Percentiles rank a stretch among this genome's conserved stretches.
These are phyloP conservation scores for Nephila pilipes DNA, from an alignment of 1,140 invertebrate species.

Conservation along the genomic window DNA sequence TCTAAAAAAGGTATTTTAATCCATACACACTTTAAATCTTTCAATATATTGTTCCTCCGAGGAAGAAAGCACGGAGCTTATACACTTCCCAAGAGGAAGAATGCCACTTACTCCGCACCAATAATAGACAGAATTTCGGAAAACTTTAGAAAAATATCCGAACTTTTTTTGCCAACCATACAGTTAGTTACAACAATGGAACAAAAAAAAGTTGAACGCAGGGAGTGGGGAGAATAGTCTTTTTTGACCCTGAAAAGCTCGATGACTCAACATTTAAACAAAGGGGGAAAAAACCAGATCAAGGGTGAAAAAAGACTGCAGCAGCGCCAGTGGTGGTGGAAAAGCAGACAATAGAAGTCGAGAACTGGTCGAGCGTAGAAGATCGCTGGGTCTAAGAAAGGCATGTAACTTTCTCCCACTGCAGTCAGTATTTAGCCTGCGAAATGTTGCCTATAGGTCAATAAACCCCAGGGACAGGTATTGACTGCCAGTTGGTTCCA, in stretches of 20 bases:
- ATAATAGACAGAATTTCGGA: neutral
- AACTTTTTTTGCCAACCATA: neutral
- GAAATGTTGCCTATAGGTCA: slow-evolving; percentile 53
- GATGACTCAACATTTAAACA: slow-evolving; percentile 51
- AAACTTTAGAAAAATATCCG: neutral
- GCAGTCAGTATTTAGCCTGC: slow-evolving; percentile 15
- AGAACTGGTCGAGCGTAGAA: slow-evolving; percentile 57
- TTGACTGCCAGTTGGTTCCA: slow-evolving; percentile 1
- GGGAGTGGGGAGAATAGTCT: neutral
- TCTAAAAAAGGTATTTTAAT: neutral
- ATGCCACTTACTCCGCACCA: neutral
- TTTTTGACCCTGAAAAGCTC: slow-evolving; percentile 55
- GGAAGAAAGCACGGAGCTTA: neutral
- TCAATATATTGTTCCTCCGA: neutral
- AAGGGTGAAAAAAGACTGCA: slow-evolving; percentile 16
- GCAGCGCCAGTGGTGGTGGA: neutral
- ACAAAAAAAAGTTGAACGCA: neutral
- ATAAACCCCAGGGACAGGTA: slow-evolving; percentile 38
- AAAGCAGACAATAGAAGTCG: slow-evolving; percentile 62
- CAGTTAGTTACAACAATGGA: neutral
- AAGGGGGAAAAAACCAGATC: neutral
- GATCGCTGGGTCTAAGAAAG: slow-evolving; percentile 42
- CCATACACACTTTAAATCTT: neutral
- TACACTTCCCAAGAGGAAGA: neutral
- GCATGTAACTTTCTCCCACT: slow-evolving; percentile 58